These are phyloP conservation scores for Callyntrura guangdongensis DNA, from an alignment of 2,888 invertebrate genomes.

Conservation along the genomic window DNA sequence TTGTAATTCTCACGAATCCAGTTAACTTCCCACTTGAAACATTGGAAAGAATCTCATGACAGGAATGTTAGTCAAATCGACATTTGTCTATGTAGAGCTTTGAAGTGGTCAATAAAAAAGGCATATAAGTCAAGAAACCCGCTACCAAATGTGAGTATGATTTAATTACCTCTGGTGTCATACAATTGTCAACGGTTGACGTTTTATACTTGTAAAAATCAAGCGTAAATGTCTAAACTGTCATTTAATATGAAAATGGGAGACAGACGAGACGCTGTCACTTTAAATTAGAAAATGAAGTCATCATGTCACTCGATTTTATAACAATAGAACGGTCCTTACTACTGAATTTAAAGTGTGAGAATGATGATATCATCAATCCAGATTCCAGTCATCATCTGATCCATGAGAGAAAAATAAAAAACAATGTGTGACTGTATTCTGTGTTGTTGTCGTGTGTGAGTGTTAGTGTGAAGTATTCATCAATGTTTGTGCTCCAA, in stretches of 20 bases:
- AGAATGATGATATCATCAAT: slow-evolving; percentile 40
- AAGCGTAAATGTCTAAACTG: slow-evolving; percentile 46
- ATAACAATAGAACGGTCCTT: background rate
- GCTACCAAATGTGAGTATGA: background rate
- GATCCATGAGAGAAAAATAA: slow-evolving; percentile 30
- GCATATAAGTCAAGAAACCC: background rate
- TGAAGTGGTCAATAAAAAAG: background rate
- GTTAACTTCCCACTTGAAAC: background rate
- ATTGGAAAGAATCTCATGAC: background rate
- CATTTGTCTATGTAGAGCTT: background rate
- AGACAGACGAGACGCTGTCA: slow-evolving; percentile 55
- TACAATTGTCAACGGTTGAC: slow-evolving; percentile 16
- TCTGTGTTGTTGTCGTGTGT: background rate
- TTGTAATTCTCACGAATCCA: background rate
- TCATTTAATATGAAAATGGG: slow-evolving; percentile 32
- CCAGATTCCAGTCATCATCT: slow-evolving; percentile 24
- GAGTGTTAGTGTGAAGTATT: slow-evolving; percentile 6
- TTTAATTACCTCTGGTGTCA: slow-evolving; percentile 30
- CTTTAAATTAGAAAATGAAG: slow-evolving; percentile 63
- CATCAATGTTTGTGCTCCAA: slow-evolving; percentile 10
- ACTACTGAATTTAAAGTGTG: slow-evolving; percentile 44
- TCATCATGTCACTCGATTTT: slow-evolving; percentile 31
- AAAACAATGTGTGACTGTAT: background rate
- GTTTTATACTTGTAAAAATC: slow-evolving; percentile 17
- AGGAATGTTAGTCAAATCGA: background rate